Base-by-base conservation (phyloP, 2,888 invertebrate genomes). In the Sycophila texana region DNA sequence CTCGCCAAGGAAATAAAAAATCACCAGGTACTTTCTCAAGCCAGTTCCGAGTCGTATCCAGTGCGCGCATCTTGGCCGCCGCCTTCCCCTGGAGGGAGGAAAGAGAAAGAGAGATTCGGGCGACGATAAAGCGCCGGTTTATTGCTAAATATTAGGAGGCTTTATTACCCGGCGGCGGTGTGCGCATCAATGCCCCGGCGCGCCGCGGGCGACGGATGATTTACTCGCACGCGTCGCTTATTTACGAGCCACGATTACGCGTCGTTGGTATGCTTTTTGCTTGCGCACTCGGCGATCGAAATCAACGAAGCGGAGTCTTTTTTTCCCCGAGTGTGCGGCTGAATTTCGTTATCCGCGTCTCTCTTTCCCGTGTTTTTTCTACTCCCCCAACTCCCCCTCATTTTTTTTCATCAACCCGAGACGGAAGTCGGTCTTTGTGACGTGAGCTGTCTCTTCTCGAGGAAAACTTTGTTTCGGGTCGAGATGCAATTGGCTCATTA, bases 401-500 rank as follows among this genome's bases (percentile, higher is more conserved):
- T 39, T 39, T 39, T 39, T 39, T 39, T 39, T 39, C 39, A 39
- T 39, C 39, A 39, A 39, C 39, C 39, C 39, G 39, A 39, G 39
- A 39, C 39, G 39, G 39, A 39, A 39, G 39, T 39, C 39, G 39
- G 39, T 39, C 10, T 39, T 76, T 63, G 53, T 26, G 53, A 53
- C 51, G 7, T 73, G 47, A 30, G 57, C 72, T 57, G 20, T 18
- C 58, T 18, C 10, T n/a, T 39, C 22, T 16, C 0, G 39, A 66
- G 22, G 39, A 47, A 49, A 71, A 77, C 51, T 77, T 77, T 77
- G 63, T 49, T 22, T 49, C 77, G 16, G 16, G 26, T 30, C 26
- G 51, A 74, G 49, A 70, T 70, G 78, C 78, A 74, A 78, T 78
- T 74, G 63, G 65, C 78, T 78, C 74, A 78, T 78, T 78, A 78